These are phyloP conservation scores for Panthera tigris DNA, from an alignment of 2,113 vertebrate genomes.

Conservation along the genomic window DNA sequence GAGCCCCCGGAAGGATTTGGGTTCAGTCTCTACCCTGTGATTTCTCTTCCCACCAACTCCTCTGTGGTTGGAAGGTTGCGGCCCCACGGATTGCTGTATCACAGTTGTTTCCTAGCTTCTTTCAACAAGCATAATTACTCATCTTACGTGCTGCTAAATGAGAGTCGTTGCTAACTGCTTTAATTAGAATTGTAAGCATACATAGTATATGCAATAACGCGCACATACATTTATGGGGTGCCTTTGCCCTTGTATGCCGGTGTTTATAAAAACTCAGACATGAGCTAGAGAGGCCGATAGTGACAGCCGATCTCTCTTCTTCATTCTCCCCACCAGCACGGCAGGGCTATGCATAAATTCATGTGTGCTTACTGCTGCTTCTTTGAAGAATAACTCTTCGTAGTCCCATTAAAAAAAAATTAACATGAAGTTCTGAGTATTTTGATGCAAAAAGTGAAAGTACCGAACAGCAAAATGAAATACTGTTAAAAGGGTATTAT, in stretches of 20 bases:
- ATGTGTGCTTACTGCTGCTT: background rate
- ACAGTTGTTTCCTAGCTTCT: background rate
- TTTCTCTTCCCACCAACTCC: background rate
- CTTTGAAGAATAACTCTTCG: background rate
- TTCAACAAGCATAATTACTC: slow-evolving; percentile 55
- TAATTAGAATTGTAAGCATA: slow-evolving; percentile 62
- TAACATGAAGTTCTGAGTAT: background rate
- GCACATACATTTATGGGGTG: background rate
- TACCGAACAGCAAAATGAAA: background rate
- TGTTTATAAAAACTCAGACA: background rate
- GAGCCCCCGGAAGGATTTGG: background rate
- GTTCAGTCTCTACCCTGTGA: background rate
- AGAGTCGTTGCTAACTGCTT: slow-evolving; percentile 52
- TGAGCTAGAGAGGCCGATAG: background rate
- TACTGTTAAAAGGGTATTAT: background rate
- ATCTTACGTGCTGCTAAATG: slow-evolving; percentile 5
- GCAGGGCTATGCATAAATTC: background rate
- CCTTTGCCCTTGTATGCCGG: background rate
- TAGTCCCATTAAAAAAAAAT: background rate
- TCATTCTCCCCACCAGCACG: background rate
- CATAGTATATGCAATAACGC: background rate
- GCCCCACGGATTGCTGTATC: background rate
- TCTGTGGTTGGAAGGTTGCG: background rate
- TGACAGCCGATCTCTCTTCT: background rate
- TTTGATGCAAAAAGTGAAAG: background rate